Conservation (phyloP, 2,888 invertebrate species). For the Acleris literana region DNA sequence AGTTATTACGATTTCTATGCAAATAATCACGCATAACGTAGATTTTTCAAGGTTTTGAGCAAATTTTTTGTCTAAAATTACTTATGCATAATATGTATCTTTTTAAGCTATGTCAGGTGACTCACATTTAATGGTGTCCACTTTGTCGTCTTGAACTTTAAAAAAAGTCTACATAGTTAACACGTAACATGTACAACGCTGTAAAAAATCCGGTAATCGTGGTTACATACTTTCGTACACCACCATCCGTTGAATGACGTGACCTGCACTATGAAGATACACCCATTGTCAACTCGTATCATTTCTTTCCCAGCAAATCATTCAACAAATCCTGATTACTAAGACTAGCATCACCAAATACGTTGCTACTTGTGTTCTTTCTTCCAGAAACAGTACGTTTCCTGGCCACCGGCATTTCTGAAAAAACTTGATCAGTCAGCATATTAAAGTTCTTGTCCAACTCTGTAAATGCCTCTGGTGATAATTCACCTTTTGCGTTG, state of each 20-base stretch:
- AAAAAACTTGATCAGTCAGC: constrained; percentile 65
- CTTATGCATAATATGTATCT: too few relatives aligned
- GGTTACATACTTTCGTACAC: too few relatives aligned
- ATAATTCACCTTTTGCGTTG: constrained; percentile 60
- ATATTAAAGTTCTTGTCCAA: constrained; percentile 75
- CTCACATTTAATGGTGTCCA: too few relatives aligned
- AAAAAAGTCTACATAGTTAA: too few relatives aligned
- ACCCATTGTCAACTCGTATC: constrained; percentile 49
- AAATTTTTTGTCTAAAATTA: too few relatives aligned
- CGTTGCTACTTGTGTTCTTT: constrained; percentile 51
- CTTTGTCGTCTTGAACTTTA: too few relatives aligned
- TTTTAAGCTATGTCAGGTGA: too few relatives aligned
- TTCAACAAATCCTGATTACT: constrained; percentile 73
- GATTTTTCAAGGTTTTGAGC: too few relatives aligned
- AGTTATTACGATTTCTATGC: too few relatives aligned
- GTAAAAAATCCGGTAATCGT: too few relatives aligned
- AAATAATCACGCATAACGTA: too few relatives aligned
- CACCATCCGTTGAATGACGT: neutral
- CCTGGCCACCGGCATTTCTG: constrained; percentile 52
- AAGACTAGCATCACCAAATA: constrained; percentile 68
- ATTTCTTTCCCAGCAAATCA: constrained; percentile 75
- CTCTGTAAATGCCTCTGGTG: constrained; percentile 61
- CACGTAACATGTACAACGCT: too few relatives aligned
- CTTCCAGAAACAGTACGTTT: constrained; percentile 67
- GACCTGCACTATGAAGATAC: neutral